Evolutionary conservation across 2,888 invertebrate species (phyloP).

Genomic region (Thera obeliscata): DNA sequence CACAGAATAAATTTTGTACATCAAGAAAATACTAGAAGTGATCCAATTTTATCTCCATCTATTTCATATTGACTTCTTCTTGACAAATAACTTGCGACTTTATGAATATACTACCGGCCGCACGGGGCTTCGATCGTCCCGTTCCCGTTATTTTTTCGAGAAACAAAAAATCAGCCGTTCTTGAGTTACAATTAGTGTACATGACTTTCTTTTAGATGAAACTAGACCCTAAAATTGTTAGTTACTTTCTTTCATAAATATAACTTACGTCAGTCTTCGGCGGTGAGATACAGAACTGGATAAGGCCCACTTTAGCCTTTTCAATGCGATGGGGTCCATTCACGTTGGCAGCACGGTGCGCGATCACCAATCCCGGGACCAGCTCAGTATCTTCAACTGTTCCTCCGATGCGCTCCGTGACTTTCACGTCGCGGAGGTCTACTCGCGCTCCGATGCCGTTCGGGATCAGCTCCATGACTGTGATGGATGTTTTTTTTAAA

Average conservation of each 20-base stretch:
- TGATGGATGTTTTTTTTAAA: not conserved
- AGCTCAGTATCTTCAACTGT: constrained; percentile 99
- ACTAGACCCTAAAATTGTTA: no score
- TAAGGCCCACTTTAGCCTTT: constrained; percentile 99
- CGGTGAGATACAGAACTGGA: constrained; percentile 99
- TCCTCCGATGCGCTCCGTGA: constrained; percentile 98
- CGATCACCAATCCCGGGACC: constrained; percentile 97
- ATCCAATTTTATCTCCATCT: no score
- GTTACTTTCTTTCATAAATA: not conserved
- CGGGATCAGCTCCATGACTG: constrained; percentile 81
- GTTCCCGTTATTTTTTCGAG: no score
- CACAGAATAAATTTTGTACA: no score
- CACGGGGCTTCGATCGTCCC: no score
- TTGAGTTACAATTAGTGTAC: no score
- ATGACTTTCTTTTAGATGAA: no score
- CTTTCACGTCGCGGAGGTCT: constrained; percentile 97
- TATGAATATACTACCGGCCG: no score
- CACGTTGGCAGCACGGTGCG: constrained; percentile 93
- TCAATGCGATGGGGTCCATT: constrained; percentile 97
- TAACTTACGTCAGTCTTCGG: constrained; percentile 97
- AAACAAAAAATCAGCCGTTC: no score
- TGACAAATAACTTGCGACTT: no score
- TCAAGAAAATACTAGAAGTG: no score
- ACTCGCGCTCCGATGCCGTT: constrained; percentile 89
- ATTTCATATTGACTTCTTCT: no score